Evolutionary conservation across 2,888 invertebrate genomes (phyloP), one percentile per base, ranked within the genome.

Genomic region (Coelopa pilipes): DNA sequence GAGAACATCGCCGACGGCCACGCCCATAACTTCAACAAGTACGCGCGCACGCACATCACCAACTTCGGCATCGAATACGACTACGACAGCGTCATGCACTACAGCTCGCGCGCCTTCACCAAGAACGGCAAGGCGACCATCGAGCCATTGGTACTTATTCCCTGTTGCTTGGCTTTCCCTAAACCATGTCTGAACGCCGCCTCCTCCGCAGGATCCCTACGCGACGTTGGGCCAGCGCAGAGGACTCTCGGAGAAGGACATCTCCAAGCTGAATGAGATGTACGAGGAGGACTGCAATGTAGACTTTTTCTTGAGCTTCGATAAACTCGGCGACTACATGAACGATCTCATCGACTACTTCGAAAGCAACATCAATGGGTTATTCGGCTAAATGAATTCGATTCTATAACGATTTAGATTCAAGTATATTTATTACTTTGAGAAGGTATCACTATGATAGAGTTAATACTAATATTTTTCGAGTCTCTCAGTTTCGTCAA

Each of bases 81-180:
- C 84, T 94, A 93, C 78, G 88, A 87, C 11, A 93, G 93, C 80
- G 90, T 94, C 0, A 92, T 94, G 92, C 94, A 94, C 81, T 94
- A 94, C 79, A 90, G 92, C 62, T 89, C 89, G 46, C 88, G 86
- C 45, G 93, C 93, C 0, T 94, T 94, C 82, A 91, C 93, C 0
- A 91, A 90, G 80, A 92, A 93, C 83, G 91, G 91, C 49, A 88
- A 90, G 77, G 88, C 88, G 62, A 93, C 93, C 0, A 93, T 93
- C 66, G 89, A 91, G 59, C 90, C 93, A 0, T 83, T 88, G 84
- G 90, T 87, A 77, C 80, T 77, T 34, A 34, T 34, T 34, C 7
- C 4, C 2, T 34, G 7, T 34, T 34, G 2, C 34, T 34, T 34
- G 7, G 34, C 2, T 2, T 34, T 7, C 2, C 2, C 7, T 4